Evolutionary conservation across 2,888 invertebrate genomes (phyloP), one percentile per base, ranked within the genome.

Genomic region (Plutella xylostella): DNA sequence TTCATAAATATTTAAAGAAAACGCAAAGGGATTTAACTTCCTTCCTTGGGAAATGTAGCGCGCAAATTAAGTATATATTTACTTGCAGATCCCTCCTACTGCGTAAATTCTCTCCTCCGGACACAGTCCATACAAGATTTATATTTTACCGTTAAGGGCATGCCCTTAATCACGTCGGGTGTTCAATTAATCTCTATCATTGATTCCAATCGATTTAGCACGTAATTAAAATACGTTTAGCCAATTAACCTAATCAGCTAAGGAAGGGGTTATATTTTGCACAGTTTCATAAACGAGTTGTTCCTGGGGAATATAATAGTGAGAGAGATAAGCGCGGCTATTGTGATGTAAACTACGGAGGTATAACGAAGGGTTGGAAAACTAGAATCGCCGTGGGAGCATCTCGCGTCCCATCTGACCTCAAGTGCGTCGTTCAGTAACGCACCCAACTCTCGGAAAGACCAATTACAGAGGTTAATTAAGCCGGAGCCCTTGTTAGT

Each of bases 1-100:
- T 66, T 73, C 71, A 76, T 77, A 77, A 77, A 77, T 77, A 74
- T 74, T 72, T 66, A 76, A 72, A 67, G 62, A 68, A 69, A 64
- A 60, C 68, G 66, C 68, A 64, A 60, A 48, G 61, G 63, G 70
- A 72, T 66, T 71, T 64, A 70, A 70, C 68, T 72, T 74, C 63
- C 51, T 58, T 58, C 56, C 57, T 59, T 55, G 55, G 56, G 52
- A 63, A 70, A 65, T 64, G 56, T 64, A 56, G 55, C 51, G 51
- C 47, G 50, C 50, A 60, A 61, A 61, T 61, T 62, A 61, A 62
- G 64, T 61, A 63, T 63, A 57, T 55, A 66, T 64, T 57, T 58
- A 51, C 43, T 42, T 42, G 30, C 65, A n/a, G n/a, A n/a, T n/a
- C n/a, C n/a, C n/a, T n/a, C n/a, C n/a, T n/a, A n/a, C n/a, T n/a